Percentiles rank a stretch among this genome's conserved stretches.
These are phyloP conservation scores for Eueides isabella DNA, from an alignment of 1,140 invertebrate species.

Conservation along the genomic window DNA sequence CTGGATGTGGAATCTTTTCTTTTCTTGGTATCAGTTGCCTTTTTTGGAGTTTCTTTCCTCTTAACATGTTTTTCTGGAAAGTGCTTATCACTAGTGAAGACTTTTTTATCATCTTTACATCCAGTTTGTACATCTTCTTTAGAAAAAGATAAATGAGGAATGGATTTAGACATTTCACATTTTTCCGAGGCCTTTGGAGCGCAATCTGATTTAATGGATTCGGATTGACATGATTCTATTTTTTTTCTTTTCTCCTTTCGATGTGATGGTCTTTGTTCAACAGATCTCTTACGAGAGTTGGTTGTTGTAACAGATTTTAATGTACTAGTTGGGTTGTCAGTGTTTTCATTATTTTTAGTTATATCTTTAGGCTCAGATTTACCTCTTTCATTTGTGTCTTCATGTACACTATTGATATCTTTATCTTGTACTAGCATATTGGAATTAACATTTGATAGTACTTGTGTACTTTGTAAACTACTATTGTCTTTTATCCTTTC, in stretches of 20 bases:
- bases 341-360: constrained; percentile 40
- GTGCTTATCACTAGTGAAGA: constrained; percentile 47
- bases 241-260: constrained; percentile 78
- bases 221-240: constrained; percentile 47
- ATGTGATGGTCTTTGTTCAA: constrained; percentile 70
- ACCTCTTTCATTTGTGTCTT: constrained; percentile 26
- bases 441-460: constrained; percentile 19
- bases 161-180: constrained; percentile 44
- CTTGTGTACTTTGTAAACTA: constrained; percentile 14
- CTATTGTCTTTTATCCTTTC: neutral
- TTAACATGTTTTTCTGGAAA: constrained; percentile 72
- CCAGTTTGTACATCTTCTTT: constrained; percentile 45
- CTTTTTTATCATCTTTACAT: constrained; percentile 49
- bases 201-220: constrained; percentile 51
- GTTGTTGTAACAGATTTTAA: constrained; percentile 33
- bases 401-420: constrained; percentile 28
- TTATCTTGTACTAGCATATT: constrained; percentile 27
- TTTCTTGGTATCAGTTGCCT: constrained; percentile 45
- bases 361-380: constrained; percentile 32
- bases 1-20: constrained; percentile 60
- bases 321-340: constrained; percentile 25
- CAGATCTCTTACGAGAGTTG: constrained; percentile 65
- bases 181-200: constrained; percentile 52
- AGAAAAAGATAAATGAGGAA: constrained; percentile 54
- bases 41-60: constrained; percentile 59